Base-by-base conservation (phyloP, 1,140 invertebrate genomes). In the Eulimnadia texana region DNA sequence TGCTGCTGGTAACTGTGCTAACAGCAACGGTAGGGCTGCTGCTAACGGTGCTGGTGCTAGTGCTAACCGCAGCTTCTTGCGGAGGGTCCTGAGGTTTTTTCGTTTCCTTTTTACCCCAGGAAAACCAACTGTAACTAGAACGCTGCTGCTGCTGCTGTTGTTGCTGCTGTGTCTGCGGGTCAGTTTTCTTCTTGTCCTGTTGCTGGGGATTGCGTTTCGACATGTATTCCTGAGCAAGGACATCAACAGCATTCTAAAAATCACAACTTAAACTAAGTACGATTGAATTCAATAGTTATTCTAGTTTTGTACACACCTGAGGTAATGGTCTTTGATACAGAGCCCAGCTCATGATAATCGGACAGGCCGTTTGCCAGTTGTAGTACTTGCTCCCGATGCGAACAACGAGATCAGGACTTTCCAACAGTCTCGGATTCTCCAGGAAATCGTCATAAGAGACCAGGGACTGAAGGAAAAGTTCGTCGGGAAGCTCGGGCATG, bases 331-430 rank as follows among this genome's bases (percentile, higher is more conserved):
- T 82, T 69, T 91, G 82, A 76, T 86, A 98, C 61, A 85, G 81
- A 23, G 90, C 79, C 47, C 88, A 76, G 55, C 86, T 88, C 68
- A 95, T 80, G 62, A 98, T 79, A 66, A 93, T 84, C 13, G 93
- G 88, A 63, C 84, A 85, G 62, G 92, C 93, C 50, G 84, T 82
- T 58, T 82, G 73, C 91, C 93, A 96, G 68, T 85, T 90, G 74
- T 91, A 88, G 73, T 83, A 89, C 75, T 92, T 90, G 62, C 84
- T 84, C 68, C 84, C 85, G 33, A 97, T 82, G 69, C 88, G 84
- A 63, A 95, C 84, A 20, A 96, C 85, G 58, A 98, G 78, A 70
- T 88, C 86, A 22, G 89, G 87, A 73, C 91, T 86, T 60, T 84
- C 80, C 51, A 91, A 79, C 51, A 94, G 71, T 13, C 78, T 79